Percentiles rank a stretch among this genome's conserved stretches.
Conservation (phyloP, 2,797 vertebrate species). For the Muraenolepis orangiensis region DNA sequence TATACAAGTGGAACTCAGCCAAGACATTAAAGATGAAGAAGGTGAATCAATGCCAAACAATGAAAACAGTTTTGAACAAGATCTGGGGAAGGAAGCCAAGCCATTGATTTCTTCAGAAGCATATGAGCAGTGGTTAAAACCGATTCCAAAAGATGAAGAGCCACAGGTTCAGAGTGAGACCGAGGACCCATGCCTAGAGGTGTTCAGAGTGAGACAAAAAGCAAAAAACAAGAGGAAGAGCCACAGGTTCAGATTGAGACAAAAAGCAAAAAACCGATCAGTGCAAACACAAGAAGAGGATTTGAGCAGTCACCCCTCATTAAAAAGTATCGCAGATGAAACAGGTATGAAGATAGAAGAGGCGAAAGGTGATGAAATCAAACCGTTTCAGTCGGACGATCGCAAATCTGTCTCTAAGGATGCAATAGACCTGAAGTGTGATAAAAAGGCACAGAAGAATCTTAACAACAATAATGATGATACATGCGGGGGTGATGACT, state of each 20-base stretch:
- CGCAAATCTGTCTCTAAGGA: too few species aligned
- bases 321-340: too few species aligned
- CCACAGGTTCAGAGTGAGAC: not conserved
- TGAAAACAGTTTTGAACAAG: slow-evolving; percentile 9
- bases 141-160: slow-evolving; percentile 8
- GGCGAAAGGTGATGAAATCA: too few species aligned
- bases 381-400: too few species aligned
- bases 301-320: too few species aligned
- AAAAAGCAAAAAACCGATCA: not conserved
- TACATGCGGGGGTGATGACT: too few species aligned
- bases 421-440: too few species aligned
- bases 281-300: too few species aligned
- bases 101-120: slow-evolving; percentile 1
- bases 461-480: too few species aligned
- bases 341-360: too few species aligned
- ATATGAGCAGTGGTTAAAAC: slow-evolving; percentile 4
- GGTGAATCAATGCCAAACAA: slow-evolving; percentile 1
- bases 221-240: too few species aligned
- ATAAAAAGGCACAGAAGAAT: too few species aligned
- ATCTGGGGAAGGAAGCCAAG: not conserved
- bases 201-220: not conserved
- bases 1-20: slow-evolving; percentile 13
- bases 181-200: not conserved
- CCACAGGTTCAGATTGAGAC: not conserved
- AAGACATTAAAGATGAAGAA: not conserved